phyloP scores from a whole-genome alignment of 2,113 vertebrate genomes.

The Macrotis lagotis region DNA sequence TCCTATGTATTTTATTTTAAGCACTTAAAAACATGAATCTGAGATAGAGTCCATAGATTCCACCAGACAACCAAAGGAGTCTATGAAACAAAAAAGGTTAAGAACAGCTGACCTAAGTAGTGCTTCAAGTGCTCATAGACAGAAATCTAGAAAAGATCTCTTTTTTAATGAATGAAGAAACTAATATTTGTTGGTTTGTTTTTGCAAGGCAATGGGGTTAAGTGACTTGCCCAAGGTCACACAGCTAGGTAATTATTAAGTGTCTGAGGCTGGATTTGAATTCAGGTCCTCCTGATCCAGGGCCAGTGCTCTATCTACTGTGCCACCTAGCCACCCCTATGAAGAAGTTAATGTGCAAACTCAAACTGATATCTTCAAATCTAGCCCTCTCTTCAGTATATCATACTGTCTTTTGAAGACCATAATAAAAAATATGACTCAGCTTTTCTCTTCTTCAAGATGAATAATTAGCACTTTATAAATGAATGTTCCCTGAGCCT shows the following conservation, averaged over 20 bases:
- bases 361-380: neutral
- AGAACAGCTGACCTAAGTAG: neutral
- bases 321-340: too few species aligned
- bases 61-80: neutral
- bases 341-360: neutral
- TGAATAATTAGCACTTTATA: neutral
- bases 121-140: neutral
- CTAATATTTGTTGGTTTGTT: too few species aligned
- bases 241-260: too few species aligned
- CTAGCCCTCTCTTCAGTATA: neutral
- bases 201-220: too few species aligned
- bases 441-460: neutral
- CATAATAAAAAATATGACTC: neutral
- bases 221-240: too few species aligned
- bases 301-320: too few species aligned
- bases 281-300: too few species aligned
- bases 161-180: neutral
- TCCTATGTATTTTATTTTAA: neutral
- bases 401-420: neutral
- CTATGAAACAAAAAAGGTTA: neutral
- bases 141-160: neutral
- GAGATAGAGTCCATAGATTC: neutral
- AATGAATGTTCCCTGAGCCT: neutral
- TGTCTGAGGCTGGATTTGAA: too few species aligned
- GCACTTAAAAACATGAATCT: neutral